These are phyloP conservation scores for Hippocampus kuda DNA, from an alignment of 2,797 vertebrate species.

Conservation along the genomic window DNA sequence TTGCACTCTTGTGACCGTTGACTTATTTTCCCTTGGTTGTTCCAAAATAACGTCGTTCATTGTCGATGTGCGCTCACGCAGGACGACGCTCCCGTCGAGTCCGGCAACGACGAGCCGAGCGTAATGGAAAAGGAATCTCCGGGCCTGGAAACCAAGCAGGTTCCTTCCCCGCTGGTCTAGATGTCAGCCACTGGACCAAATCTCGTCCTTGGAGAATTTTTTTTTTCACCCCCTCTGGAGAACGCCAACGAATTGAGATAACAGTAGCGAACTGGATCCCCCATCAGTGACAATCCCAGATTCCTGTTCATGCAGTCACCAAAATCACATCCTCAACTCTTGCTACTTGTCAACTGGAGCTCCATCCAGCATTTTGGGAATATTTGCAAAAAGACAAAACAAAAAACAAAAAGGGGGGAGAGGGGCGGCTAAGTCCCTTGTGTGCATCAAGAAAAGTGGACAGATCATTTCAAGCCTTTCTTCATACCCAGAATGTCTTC, in stretches of 20 bases:
- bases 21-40: neutral
- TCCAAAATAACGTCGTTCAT: neutral
- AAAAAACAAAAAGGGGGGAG: neutral
- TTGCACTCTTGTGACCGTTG: neutral
- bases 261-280: neutral
- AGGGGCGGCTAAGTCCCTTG: neutral
- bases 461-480: neutral
- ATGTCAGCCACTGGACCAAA: neutral
- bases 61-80: constrained; percentile 26
- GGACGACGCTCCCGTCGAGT: constrained; percentile 82
- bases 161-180: constrained; percentile 55
- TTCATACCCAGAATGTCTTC: constrained; percentile 47
- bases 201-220: too few relatives aligned
- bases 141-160: constrained; percentile 51
- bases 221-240: too few relatives aligned
- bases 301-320: neutral
- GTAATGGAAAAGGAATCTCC: constrained; percentile 34
- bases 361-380: neutral
- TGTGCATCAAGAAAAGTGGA: neutral
- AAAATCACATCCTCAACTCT: neutral
- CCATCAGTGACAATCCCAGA: neutral
- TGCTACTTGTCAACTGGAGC: neutral
- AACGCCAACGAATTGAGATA: neutral
- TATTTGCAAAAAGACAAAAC: neutral
- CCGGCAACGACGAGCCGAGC: constrained; percentile 69